These are phyloP conservation scores for Frankliniella fusca DNA, from an alignment of 2,888 invertebrate genomes.

Conservation along the genomic window DNA sequence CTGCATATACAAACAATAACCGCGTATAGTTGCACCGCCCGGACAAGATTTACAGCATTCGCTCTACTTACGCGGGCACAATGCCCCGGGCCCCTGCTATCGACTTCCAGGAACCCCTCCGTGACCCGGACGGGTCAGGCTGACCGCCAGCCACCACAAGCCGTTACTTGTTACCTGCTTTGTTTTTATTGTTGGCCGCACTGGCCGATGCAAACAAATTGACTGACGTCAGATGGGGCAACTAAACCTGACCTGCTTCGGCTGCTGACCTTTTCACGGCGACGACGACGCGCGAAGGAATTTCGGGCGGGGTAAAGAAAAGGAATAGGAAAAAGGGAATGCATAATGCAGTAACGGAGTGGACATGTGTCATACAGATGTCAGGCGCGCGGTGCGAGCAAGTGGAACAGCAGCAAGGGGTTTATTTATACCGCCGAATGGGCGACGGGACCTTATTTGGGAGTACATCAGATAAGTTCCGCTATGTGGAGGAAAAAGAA, in stretches of 20 bases:
- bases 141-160: background rate
- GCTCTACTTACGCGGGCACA: background rate
- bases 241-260: background rate
- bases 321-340: background rate
- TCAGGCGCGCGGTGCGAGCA: background rate
- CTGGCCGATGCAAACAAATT: constrained; percentile 4
- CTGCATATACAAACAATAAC: background rate
- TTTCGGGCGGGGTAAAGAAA: background rate
- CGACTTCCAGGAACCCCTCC: background rate
- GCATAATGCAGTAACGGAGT: background rate
- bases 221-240: background rate
- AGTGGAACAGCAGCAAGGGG: too few species aligned
- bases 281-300: background rate
- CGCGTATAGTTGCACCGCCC: background rate
- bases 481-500: too few species aligned
- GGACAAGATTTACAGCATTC: background rate
- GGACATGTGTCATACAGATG: background rate
- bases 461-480: too few species aligned
- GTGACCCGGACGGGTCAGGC: background rate
- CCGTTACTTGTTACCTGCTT: background rate
- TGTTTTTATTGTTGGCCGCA: background rate
- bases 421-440: too few species aligned
- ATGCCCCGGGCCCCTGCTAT: background rate
- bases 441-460: too few species aligned
- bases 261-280: background rate